Percentiles rank a stretch among this genome's conserved stretches.
These are phyloP conservation scores for Cyclophora albipunctata DNA, from an alignment of 2,888 invertebrate species.

Conservation along the genomic window DNA sequence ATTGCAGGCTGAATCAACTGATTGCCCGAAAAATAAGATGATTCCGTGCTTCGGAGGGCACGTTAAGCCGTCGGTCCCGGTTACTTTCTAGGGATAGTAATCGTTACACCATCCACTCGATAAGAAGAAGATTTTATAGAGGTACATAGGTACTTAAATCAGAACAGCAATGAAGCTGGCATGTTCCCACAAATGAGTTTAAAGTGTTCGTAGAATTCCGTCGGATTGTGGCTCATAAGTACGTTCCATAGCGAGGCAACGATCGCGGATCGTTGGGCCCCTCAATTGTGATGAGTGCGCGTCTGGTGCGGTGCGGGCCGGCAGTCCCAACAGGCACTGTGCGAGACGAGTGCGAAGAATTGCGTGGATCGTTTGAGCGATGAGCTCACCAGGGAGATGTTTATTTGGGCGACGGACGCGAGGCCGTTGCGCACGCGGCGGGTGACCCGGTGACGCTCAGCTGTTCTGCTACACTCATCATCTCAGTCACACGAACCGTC, in stretches of 20 bases:
- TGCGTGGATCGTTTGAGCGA: constrained; percentile 46
- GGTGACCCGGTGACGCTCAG: constrained; percentile 47
- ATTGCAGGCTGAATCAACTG: no score
- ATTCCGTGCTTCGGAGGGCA: no score
- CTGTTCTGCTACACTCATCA: constrained; percentile 65
- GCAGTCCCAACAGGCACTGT: constrained; percentile 37
- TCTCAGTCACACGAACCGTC: constrained; percentile 29
- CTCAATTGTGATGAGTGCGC: constrained; percentile 47
- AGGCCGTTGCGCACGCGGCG: constrained; percentile 20
- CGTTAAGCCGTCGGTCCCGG: no score
- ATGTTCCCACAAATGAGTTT: constrained; percentile 8
- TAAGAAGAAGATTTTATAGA: no score
- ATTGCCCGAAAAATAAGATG: no score
- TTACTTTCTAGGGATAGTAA: no score
- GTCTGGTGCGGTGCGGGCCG: constrained; percentile 29
- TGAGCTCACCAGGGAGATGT: constrained; percentile 49
- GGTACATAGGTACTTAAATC: no score
- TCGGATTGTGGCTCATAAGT: constrained; percentile 35
- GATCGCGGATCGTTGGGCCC: constrained; percentile 45
- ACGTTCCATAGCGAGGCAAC: constrained; percentile 20
- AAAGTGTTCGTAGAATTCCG: constrained; percentile 33
- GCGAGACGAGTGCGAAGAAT: constrained; percentile 15
- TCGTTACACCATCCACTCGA: no score
- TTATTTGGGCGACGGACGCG: constrained; percentile 35
- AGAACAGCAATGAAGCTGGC: no score